Evolutionary conservation across 64 coral and sea anemone species (phyloP).

Genomic region (Dendronephthya gigantea): DNA sequence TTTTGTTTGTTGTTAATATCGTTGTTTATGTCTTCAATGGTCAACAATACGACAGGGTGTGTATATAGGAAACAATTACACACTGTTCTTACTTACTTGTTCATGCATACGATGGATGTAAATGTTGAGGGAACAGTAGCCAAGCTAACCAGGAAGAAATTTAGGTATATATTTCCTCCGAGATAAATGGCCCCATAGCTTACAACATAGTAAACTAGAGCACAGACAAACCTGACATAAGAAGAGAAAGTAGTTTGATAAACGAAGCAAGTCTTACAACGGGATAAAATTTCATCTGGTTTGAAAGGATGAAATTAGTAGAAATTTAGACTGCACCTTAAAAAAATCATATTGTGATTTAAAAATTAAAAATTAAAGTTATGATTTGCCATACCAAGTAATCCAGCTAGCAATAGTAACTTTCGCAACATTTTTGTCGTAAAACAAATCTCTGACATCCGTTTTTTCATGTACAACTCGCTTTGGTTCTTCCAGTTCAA

Average conservation of each 20-base stretch:
- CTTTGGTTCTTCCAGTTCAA: background rate
- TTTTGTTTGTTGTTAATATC: no score
- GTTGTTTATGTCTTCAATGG: no score
- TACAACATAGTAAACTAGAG: background rate
- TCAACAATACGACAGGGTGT: no score
- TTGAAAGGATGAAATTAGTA: no score
- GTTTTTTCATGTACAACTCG: background rate
- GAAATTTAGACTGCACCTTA: no score
- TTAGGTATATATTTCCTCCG: conserved; percentile 3
- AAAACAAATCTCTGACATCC: background rate
- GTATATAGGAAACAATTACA: no score
- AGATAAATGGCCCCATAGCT: background rate
- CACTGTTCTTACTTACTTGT: conserved; percentile 5
- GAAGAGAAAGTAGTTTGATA: background rate
- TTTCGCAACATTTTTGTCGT: background rate
- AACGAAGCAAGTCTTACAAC: no score
- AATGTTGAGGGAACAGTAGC: background rate
- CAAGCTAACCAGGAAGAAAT: background rate
- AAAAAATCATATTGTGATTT: no score
- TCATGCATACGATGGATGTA: background rate
- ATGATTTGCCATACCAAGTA: background rate
- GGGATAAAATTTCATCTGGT: no score
- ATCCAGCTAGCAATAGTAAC: conserved; percentile 4
- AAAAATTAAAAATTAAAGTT: no score
- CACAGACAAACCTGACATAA: background rate